These are phyloP conservation scores for Dendrolimus pini DNA, from an alignment of 2,888 invertebrate genomes.

Conservation along the genomic window DNA sequence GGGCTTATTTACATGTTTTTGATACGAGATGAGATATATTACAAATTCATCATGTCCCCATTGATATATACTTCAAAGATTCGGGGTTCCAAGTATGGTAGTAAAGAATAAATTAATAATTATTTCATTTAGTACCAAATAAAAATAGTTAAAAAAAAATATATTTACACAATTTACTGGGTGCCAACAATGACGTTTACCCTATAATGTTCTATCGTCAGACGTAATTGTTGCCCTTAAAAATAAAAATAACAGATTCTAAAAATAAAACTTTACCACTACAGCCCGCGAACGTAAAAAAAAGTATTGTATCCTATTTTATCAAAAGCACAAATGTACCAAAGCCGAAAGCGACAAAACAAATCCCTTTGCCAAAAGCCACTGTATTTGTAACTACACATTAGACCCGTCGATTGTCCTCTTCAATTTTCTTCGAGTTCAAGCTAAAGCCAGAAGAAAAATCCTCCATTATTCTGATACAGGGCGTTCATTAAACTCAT, in stretches of 20 bases:
- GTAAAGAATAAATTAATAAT: neutral
- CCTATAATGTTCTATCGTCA: too few species aligned
- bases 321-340: neutral
- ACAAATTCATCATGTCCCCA: neutral
- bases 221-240: too few species aligned
- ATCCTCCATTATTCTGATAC: slow-evolving; percentile 26
- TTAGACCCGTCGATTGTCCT: neutral
- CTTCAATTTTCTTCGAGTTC: slow-evolving; percentile 1
- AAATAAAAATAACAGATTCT: too few species aligned
- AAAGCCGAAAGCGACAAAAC: slow-evolving; percentile 9
- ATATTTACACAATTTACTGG: too few species aligned
- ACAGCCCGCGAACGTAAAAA: too few species aligned
- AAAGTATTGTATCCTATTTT: neutral
- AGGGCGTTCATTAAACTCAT: slow-evolving; percentile 52
- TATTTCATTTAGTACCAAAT: too few species aligned
- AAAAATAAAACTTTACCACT: too few species aligned
- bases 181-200: too few species aligned
- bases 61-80: neutral
- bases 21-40: neutral
- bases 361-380: slow-evolving; percentile 13
- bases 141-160: too few species aligned
- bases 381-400: neutral
- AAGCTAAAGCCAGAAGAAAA: slow-evolving; percentile 15
- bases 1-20: neutral
- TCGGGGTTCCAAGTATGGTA: neutral